Evolutionary conservation across 2,113 vertebrate species (phyloP), one percentile per base, ranked within the genome.

Genomic region (Heteronetta atricapilla): DNA sequence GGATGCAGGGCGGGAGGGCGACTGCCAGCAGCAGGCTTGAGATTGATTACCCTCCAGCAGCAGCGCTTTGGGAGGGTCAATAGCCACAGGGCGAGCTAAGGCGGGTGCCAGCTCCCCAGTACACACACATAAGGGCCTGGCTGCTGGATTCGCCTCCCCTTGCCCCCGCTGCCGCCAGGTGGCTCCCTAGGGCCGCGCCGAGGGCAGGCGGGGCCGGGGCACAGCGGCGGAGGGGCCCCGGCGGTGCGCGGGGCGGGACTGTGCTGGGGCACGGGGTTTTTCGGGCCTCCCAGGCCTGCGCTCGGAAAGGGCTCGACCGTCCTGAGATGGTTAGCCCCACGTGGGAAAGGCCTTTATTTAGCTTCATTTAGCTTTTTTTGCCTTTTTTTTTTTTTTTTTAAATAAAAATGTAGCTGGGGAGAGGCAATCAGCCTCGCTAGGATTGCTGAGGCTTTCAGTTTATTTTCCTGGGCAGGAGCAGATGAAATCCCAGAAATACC

Each of bases 281-380:
- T 48, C 46, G 4, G 46, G 42, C 42, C 16, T 44, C 16, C 42
- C 42, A 44, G 42, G 46, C 46, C 46, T 21, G 46, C 46, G 21
- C 10, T 10, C 4, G 46, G 46, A 5, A 48, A 48, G 20, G 46
- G 19, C 46, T 48, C 20, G 46, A 21, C 3, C 46, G 20, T 48
- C 20, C 46, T 10, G 20, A 48, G 46, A 3, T 17, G 33, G 50
- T 6, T 8, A 44, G 0, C 13, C 20, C 0, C 46, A 1, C 29
- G 0, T 22, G 5, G 22, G 15, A 6, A 5, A 6, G n/a, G 21
- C 1, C 38, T 2, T 13, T 8, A 0, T 1, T 9, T 0, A 2
- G 55, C 63, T 4, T 11, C 33, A 7, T 22, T 9, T 4, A 26
- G 31, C 68, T n/a, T 13, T 42, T 25, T 14, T 38, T 38, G 7